These are phyloP conservation scores for Opisthograptis luteolata DNA, from an alignment of 2,888 invertebrate species.

Conservation along the genomic window DNA sequence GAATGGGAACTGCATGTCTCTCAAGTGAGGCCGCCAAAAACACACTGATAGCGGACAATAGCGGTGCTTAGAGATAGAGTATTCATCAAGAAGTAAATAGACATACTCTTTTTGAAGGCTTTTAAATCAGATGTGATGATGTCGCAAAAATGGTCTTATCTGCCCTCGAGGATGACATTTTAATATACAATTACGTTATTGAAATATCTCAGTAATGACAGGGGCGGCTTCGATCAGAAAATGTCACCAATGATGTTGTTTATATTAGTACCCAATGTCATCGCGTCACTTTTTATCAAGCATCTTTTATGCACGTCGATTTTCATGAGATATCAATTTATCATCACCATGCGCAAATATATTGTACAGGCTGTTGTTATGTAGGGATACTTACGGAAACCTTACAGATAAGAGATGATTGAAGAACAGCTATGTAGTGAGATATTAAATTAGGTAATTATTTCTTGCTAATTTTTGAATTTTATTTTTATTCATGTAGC, in stretches of 20 bases:
- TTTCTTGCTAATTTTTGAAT: too few relatives aligned
- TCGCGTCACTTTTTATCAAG: background rate
- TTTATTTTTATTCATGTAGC: too few relatives aligned
- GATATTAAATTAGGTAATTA: too few relatives aligned
- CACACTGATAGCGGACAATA: too few relatives aligned
- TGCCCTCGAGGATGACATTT: conserved; percentile 3
- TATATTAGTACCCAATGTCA: conserved; percentile 1
- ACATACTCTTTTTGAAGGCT: too few relatives aligned
- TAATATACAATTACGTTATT: conserved; percentile 5
- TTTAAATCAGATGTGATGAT: background rate
- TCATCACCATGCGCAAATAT: background rate
- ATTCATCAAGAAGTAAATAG: too few relatives aligned
- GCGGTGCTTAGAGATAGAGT: too few relatives aligned
- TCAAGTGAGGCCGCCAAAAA: too few relatives aligned
- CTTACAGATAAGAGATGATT: too few relatives aligned
- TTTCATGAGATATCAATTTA: background rate
- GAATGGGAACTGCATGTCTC: too few relatives aligned
- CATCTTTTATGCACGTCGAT: background rate
- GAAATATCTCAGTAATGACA: conserved; percentile 4
- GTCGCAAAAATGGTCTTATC: conserved; percentile 1
- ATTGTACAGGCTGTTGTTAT: background rate
- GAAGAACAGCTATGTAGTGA: too few relatives aligned
- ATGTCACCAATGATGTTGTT: conserved; percentile 2
- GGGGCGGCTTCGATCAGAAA: conserved; percentile 8
- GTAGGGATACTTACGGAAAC: too few relatives aligned